phyloP scores from a whole-genome alignment of 1,140 invertebrate species.

The Zophobas atratus region DNA sequence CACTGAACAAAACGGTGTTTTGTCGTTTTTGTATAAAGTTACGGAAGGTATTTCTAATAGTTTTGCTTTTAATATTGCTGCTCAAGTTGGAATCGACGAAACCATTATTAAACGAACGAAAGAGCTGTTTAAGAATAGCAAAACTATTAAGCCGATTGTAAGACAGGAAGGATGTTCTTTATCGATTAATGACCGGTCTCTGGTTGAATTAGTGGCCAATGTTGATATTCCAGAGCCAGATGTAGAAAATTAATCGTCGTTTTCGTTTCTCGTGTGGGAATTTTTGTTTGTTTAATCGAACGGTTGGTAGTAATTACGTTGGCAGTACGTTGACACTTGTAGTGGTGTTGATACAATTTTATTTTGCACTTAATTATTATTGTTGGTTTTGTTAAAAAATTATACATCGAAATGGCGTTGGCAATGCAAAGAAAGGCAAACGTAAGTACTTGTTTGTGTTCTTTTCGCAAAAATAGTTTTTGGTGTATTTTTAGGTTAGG shows the following conservation, averaged over 20 bases:
- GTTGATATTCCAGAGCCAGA: constrained; percentile 51
- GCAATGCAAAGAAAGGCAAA: constrained; percentile 75
- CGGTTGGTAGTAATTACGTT: background rate
- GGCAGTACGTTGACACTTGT: background rate
- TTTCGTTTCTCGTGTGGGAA: background rate
- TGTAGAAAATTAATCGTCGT: background rate
- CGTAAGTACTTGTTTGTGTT: constrained; percentile 66
- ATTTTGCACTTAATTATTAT: background rate
- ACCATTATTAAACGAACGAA: constrained; percentile 55
- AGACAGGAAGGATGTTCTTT: background rate
- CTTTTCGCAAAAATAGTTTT: constrained; percentile 23
- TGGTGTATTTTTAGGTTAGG: constrained; percentile 81
- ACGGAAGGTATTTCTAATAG: constrained; percentile 60
- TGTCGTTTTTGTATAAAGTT: constrained; percentile 64
- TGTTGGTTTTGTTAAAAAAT: too few relatives aligned
- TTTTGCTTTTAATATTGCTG: constrained; percentile 61
- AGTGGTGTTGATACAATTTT: background rate
- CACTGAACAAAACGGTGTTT: constrained; percentile 51
- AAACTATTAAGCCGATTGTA: constrained; percentile 16
- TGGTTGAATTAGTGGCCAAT: constrained; percentile 21
- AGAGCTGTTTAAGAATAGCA: constrained; percentile 55
- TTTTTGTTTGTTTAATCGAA: background rate
- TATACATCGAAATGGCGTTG: constrained; percentile 71
- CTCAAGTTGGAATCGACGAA: constrained; percentile 55
- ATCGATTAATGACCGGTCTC: background rate